phyloP scores from a whole-genome alignment of 2,888 invertebrate species.

The Eupithecia insigniata region DNA sequence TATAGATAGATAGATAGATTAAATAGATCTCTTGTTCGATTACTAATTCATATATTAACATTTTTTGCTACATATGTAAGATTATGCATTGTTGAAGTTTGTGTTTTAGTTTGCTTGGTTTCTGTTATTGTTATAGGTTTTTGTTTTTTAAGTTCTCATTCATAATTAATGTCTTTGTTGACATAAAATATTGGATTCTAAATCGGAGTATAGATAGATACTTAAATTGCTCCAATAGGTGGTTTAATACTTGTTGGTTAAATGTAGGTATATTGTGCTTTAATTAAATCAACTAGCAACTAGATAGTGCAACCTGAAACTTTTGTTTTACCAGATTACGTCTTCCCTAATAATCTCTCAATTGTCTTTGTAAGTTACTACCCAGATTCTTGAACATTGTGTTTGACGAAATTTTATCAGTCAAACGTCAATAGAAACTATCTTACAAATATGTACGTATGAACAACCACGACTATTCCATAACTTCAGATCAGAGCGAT shows the following conservation, averaged over 20 bases:
- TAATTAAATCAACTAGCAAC: not conserved
- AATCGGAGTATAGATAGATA: too few species aligned
- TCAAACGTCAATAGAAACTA: not conserved
- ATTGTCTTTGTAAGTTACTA: not conserved
- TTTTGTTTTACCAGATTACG: not conserved
- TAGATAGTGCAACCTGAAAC: not conserved
- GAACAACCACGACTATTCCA: not conserved
- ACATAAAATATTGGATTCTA: too few species aligned
- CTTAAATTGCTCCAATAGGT: not conserved
- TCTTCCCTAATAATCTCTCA: not conserved
- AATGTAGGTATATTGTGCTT: not conserved
- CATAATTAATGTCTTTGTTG: too few species aligned
- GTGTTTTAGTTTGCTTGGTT: too few species aligned
- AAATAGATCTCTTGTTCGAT: too few species aligned
- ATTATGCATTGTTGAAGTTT: too few species aligned
- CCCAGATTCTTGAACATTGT: not conserved
- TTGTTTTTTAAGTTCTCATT: too few species aligned
- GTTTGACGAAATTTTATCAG: not conserved
- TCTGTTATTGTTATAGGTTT: too few species aligned
- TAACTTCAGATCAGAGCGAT: not conserved
- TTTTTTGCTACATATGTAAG: too few species aligned
- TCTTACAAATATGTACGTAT: not conserved
- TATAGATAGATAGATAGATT: too few species aligned
- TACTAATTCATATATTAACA: too few species aligned
- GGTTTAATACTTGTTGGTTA: not conserved